Evolutionary conservation across 2,888 invertebrate genomes (phyloP).

Genomic region (Dioctria linearis): DNA sequence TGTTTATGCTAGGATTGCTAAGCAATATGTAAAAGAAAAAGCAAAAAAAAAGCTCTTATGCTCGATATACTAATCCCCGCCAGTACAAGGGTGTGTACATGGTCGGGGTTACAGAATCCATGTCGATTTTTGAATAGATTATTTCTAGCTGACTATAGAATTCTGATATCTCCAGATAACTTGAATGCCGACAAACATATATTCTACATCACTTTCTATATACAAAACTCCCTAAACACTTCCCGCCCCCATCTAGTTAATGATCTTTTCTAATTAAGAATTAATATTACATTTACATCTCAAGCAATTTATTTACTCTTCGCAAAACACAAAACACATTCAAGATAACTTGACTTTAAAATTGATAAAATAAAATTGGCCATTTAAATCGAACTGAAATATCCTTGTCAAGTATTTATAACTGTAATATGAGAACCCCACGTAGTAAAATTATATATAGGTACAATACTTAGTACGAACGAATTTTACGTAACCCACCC

Average conservation of each 20-base stretch:
- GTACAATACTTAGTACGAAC: neutral
- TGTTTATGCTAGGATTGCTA: constrained; percentile 33
- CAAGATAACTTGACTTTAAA: constrained; percentile 3
- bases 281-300: neutral
- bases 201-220: constrained; percentile 27
- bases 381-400: constrained; percentile 29
- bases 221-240: neutral
- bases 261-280: constrained; percentile 15
- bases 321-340: neutral
- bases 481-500: constrained; percentile 33
- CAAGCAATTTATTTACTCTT: neutral
- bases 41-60: no score
- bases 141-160: neutral
- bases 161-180: neutral
- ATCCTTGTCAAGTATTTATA: constrained; percentile 7
- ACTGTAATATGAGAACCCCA: constrained; percentile 14
- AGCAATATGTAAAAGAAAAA: neutral
- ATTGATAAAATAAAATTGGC: constrained; percentile 22
- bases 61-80: neutral
- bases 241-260: neutral
- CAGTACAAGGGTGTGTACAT: constrained; percentile 17
- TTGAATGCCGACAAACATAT: constrained; percentile 5
- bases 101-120: neutral
- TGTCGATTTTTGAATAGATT: neutral
- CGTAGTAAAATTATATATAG: neutral